Evolutionary conservation across 2,888 invertebrate species (phyloP).

Genomic region (Platycheirus rosarum): DNA sequence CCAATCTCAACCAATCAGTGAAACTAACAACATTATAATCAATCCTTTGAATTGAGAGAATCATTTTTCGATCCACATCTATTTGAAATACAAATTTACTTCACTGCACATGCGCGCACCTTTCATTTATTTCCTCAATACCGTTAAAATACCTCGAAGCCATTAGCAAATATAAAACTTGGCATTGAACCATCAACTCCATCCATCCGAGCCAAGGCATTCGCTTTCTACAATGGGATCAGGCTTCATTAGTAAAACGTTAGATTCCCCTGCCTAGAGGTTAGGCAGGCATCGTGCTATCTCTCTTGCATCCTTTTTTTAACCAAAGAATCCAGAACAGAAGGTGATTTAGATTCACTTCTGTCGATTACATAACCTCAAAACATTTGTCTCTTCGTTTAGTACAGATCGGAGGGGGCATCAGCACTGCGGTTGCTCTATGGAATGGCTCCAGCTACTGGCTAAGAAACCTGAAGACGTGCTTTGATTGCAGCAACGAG

Average conservation of each 20-base stretch:
- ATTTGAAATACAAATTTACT: not conserved
- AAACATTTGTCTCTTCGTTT: slow-evolving; percentile 65
- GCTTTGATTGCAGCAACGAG: slow-evolving; percentile 25
- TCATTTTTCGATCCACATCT: slow-evolving; percentile 1
- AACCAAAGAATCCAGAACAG: slow-evolving; percentile 53
- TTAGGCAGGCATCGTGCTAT: slow-evolving; percentile 35
- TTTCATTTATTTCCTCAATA: slow-evolving; percentile 9
- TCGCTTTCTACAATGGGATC: slow-evolving; percentile 25
- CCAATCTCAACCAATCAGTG: not conserved
- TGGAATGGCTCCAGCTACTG: slow-evolving; percentile 24
- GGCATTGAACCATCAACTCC: slow-evolving; percentile 24
- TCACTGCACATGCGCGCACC: not conserved
- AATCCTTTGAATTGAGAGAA: slow-evolving; percentile 6
- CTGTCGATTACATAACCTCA: slow-evolving; percentile 69
- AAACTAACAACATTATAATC: slow-evolving; percentile 14
- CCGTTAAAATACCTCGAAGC: slow-evolving; percentile 18
- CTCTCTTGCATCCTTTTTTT: slow-evolving; percentile 38
- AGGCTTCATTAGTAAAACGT: slow-evolving; percentile 56
- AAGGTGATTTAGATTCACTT: slow-evolving; percentile 71
- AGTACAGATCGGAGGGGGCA: slow-evolving; percentile 10
- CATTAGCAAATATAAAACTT: not conserved
- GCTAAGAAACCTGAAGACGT: slow-evolving; percentile 22
- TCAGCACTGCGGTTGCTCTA: not conserved
- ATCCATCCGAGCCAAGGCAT: not conserved
- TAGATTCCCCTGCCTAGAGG: slow-evolving; percentile 27